phyloP scores from a whole-genome alignment of 2,113 vertebrate genomes.

The Cheirogaleus medius region DNA sequence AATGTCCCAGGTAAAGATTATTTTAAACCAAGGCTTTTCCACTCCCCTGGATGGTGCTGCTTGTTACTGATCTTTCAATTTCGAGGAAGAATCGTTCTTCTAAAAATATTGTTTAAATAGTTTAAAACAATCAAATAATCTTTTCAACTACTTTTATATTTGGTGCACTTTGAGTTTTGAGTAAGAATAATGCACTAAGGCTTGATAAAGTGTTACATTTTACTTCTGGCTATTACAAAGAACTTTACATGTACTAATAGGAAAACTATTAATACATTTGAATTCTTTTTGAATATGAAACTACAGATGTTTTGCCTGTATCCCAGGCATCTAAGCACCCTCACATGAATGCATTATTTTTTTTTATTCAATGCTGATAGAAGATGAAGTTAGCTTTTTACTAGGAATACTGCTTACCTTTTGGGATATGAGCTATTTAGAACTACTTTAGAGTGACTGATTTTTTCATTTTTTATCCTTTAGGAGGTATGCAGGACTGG shows the following conservation, averaged over 20 bases:
- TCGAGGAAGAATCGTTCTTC: slow-evolving; percentile 31
- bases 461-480: slow-evolving; percentile 35
- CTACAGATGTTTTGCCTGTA: neutral
- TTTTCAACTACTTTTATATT: slow-evolving; percentile 31
- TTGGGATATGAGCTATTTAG: neutral
- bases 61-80: slow-evolving; percentile 43
- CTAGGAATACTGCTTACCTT: neutral
- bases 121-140: slow-evolving; percentile 25
- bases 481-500: slow-evolving; percentile 99
- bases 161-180: neutral
- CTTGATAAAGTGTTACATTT: slow-evolving; percentile 14
- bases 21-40: slow-evolving; percentile 47
- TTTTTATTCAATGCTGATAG: slow-evolving; percentile 13
- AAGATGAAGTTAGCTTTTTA: slow-evolving; percentile 47
- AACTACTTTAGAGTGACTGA: neutral
- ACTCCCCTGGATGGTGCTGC: neutral
- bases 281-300: neutral
- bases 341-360: neutral
- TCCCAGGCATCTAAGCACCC: neutral
- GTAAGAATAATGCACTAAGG: slow-evolving; percentile 11
- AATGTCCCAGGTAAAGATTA: slow-evolving; percentile 91
- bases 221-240: neutral
- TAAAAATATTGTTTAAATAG: slow-evolving; percentile 24
- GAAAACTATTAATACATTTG: neutral
- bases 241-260: neutral